Evolutionary conservation across 2,888 invertebrate species (phyloP).

Genomic region (Enoplolaimus lenunculus): DNA sequence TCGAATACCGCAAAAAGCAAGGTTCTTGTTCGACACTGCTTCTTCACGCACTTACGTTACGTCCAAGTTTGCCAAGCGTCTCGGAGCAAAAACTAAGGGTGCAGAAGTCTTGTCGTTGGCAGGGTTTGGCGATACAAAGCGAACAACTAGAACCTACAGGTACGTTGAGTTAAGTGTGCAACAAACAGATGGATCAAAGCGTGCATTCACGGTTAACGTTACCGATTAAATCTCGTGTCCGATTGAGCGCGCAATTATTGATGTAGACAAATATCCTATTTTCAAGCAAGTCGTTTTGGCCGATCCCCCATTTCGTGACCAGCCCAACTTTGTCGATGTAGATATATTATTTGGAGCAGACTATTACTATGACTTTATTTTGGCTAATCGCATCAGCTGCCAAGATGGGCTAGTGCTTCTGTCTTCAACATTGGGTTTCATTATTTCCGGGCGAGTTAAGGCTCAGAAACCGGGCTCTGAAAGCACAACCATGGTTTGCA

Average conservation of each 20-base stretch:
- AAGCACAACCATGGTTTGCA: neutral
- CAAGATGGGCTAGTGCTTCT: neutral
- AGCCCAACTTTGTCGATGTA: neutral
- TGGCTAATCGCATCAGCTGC: neutral
- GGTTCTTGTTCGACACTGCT: neutral
- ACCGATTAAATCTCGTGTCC: neutral
- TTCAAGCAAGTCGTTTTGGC: neutral
- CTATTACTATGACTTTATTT: neutral
- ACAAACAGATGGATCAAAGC: neutral
- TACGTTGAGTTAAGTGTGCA: neutral
- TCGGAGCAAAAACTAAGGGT: neutral
- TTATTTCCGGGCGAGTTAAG: neutral
- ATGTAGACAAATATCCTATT: neutral
- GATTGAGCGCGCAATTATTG: neutral
- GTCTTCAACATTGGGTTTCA: neutral
- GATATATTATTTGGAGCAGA: neutral
- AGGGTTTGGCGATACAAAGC: neutral
- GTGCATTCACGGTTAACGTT: neutral
- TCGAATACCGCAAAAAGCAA: neutral
- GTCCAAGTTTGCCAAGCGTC: neutral
- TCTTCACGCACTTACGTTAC: neutral
- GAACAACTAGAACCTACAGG: neutral
- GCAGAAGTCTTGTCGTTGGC: neutral
- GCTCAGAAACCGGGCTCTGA: neutral
- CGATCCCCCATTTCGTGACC: neutral